Base-by-base conservation (phyloP, 2,888 invertebrate genomes). In the Acanthosoma haemorrhoidale region DNA sequence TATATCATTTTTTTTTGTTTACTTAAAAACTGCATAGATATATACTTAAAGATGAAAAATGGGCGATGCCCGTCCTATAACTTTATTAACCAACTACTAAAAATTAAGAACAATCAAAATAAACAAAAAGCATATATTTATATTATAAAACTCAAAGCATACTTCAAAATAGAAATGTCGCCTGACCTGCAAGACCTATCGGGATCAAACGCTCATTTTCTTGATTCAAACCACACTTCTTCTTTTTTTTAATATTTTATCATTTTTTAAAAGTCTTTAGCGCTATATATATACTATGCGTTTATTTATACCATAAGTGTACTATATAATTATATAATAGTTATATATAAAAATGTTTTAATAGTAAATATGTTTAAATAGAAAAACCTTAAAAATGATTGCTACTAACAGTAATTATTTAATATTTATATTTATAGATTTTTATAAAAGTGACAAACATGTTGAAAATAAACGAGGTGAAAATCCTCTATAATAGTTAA, bases 251-350 rank as follows among this genome's bases (percentile, higher is more conserved):
- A 41, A 13, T 8, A 64, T 64, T 41, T 64, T 41, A 18, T 36
- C 25, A 39, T 39, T 64, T 64, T 64, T 64, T 25, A 16, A 60
- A 60, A 18, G 4, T 64, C 34, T 41, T 64, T 38, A 64, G 41
- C 64, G 36, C 41, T 64, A 41, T 64, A 41, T 64, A 64, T 41
- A 64, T 38, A 41, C 64, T 60, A 64, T 64, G 41, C 39, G 39
- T 36, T 59, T 64, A 64, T 64, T 64, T 64, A 39, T 64, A 64
- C 39, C 41, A 64, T 41, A 64, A 64, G 64, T 64, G 64, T 64
- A 61, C 21, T 21, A 41, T 64, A 64, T 39, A 41, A 64, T 64
- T 41, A 64, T 16, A 60, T 60, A 60, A 60, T 60, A 60, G 15
- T 60, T 60, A 60, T 60, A 60, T 60, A 60, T 60, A 60, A 60